Evolutionary conservation across 2,797 vertebrate species (phyloP), one percentile per base, ranked within the genome.

Genomic region (Muscicapa striata): DNA sequence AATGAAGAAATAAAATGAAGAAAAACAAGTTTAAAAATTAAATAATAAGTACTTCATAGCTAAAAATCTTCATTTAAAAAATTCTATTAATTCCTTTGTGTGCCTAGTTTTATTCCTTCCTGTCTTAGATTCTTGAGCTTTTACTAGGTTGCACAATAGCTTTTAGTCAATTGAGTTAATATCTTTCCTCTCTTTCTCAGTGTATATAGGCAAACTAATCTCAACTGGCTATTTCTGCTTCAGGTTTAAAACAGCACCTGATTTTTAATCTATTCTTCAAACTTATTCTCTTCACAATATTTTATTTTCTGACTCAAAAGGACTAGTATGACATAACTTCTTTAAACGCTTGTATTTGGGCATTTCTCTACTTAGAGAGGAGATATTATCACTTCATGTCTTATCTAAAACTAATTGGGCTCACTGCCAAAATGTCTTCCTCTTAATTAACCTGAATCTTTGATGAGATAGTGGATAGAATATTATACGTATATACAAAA

Each of bases 391-490:
- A 30, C 7, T 73, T 82, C n/a, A 18, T 68, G 34, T 90, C 26
- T 58, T 87, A 68, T 57, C 61, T 82, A 61, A 90, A 94, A 89
- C 30, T 86, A 55, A 75, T 62, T 81, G 0, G 61, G 26, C 68
- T 77, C 13, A 18, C 16, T 84, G 58, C 62, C 81, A 93, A 58
- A 85, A 84, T 55, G 4, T 72, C 17, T 59, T 70, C 26, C 20
- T 61, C 40, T 77, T 95, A 93, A 92, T 93, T 94, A 93, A n/a
- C 5, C 23, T 32, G 9, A 68, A n/a, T 81, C 41, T 86, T 91
- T 89, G 38, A 77, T 75, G 40, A 87, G 36, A 38, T 75, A 85
- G 49, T 48, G 40, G 55, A n/a, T 88, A 64, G 20, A 64, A 27
- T 85, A 40, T 89, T 80, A 26, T 40, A 62, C 2, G 1, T 46